Evolutionary conservation across 2,797 vertebrate genomes (phyloP), one percentile per base, ranked within the genome.

Genomic region (Sebastes elongatus): DNA sequence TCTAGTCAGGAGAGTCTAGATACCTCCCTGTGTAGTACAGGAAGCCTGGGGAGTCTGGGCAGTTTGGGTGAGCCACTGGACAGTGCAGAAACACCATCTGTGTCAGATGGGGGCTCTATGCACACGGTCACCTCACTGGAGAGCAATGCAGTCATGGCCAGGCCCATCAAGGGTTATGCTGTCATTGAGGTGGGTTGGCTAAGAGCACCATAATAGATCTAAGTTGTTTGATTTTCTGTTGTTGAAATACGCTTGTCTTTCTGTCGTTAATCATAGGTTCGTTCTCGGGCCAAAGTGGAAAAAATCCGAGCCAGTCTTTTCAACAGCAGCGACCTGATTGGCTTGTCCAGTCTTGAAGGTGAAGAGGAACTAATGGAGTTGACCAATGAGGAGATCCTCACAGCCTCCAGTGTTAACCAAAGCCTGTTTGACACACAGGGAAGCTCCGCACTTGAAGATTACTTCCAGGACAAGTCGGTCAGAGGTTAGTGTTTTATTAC

Each of bases 341-440:
- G 98, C 25, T 89, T 99, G 84, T 99, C 99, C 23, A 98, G 97
- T 91, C 95, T 99, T 89, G 98, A 99, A 64, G 98, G 97, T 56
- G 98, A 99, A 90, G 99, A 99, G 69, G 98, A 99, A 62, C 90
- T 99, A 30, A 98, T 99, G 98, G 99, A 99, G 86, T 96, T 99
- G 96, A 98, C 97, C 27, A 99, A 97, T 8, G 99, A 99, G 76
- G 99, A 99, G 93, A 99, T 99, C 88, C 94, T 99, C 80, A 99
- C 99, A 0, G 99, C 97, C 27, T 99, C 99, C 20, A 98, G 97
- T 32, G 99, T 99, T 13, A 99, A 99, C 88, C 99, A 99, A 95
- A 99, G 98, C 87, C 93, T 99, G 76, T 99, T 99, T 92, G 99
- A 99, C 88, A 99, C 98, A 0, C 98, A 99, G 80, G 99, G 99